phyloP scores from a whole-genome alignment of 1,140 invertebrate genomes.

The Schmidtea mediterranea region DNA sequence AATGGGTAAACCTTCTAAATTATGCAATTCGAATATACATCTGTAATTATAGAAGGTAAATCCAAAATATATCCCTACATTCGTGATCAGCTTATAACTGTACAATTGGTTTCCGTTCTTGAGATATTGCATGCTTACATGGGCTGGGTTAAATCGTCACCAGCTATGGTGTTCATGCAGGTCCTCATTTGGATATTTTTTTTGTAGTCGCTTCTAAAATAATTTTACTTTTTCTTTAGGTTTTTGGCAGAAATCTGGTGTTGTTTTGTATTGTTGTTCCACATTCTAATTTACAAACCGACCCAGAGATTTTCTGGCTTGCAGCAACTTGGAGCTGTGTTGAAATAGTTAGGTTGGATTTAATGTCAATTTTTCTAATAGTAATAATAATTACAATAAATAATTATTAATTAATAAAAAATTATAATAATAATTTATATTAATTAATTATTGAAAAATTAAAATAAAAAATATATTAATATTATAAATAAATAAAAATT shows the following conservation, averaged over 20 bases:
- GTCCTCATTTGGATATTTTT: no score
- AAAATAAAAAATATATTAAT: not conserved
- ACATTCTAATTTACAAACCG: conserved; percentile 56
- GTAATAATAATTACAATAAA: no score
- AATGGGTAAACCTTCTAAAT: not conserved
- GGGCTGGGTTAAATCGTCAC: not conserved
- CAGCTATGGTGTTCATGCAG: not conserved
- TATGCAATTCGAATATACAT: not conserved
- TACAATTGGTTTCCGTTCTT: not conserved
- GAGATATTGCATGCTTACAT: not conserved
- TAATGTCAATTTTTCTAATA: no score
- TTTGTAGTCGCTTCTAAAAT: no score
- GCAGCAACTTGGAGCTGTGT: conserved; percentile 50
- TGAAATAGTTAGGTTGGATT: conserved; percentile 45
- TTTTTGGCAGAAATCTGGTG: conserved; percentile 45
- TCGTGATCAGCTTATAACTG: not conserved
- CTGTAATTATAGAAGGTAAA: not conserved
- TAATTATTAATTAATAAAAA: no score
- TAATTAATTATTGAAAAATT: not conserved
- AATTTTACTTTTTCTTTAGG: conserved; percentile 38
- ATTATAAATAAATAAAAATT: no score
- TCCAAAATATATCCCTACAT: not conserved
- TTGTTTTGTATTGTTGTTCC: conserved; percentile 53
- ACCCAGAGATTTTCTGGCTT: conserved; percentile 57
- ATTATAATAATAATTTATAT: no score